Conservation (phyloP, 2,113 vertebrate species). For the Saccopteryx leptura region DNA sequence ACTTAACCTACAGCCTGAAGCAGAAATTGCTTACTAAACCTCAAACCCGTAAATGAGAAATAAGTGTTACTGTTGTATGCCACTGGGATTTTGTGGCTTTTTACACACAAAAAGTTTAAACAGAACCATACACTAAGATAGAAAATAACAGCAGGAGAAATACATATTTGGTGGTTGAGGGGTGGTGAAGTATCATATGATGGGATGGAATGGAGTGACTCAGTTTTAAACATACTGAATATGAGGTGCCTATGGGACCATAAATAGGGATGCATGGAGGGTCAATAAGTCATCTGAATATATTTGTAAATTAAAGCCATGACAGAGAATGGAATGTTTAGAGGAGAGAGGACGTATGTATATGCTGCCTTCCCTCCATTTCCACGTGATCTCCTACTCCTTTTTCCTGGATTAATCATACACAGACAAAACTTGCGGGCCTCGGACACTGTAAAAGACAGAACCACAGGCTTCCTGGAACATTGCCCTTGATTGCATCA, state of each 20-base stretch:
- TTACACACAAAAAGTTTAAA: background rate
- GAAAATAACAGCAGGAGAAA: background rate
- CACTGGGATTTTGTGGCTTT: background rate
- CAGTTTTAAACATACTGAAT: background rate
- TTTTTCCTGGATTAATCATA: background rate
- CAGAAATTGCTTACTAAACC: background rate
- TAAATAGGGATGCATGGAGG: background rate
- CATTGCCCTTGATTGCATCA: background rate
- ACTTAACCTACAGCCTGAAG: background rate
- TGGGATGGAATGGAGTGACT: background rate
- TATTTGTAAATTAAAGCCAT: background rate
- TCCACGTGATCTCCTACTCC: background rate
- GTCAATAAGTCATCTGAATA: background rate
- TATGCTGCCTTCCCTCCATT: background rate
- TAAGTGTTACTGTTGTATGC: background rate
- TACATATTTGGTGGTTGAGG: background rate
- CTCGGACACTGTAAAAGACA: background rate
- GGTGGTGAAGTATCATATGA: background rate
- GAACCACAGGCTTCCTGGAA: background rate
- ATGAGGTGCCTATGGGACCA: background rate
- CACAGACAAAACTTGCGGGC: background rate
- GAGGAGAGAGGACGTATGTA: background rate
- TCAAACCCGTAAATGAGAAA: background rate
- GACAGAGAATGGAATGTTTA: background rate
- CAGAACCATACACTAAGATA: background rate